Evolutionary conservation across 2,797 vertebrate species (phyloP).

Genomic region (Pampus argenteus): DNA sequence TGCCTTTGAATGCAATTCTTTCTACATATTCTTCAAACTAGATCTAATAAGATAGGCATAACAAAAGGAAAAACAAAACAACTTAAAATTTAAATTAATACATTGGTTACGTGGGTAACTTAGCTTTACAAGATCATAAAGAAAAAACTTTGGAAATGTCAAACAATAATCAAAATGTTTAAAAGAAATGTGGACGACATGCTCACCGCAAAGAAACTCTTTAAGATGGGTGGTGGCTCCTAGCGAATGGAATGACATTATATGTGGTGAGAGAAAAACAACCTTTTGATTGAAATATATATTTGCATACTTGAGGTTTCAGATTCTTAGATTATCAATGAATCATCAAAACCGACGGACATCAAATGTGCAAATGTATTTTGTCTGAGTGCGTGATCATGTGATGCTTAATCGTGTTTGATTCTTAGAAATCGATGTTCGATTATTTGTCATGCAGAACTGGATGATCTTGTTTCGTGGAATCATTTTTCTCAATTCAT

Average conservation of each 20-base stretch:
- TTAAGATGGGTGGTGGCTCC: constrained; percentile 72
- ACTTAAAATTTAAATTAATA: background rate
- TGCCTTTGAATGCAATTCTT: background rate
- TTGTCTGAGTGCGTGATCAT: constrained; percentile 23
- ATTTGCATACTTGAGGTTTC: background rate
- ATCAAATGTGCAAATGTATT: background rate
- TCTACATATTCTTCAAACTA: no score
- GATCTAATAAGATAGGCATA: no score
- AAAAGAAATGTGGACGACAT: constrained; percentile 20
- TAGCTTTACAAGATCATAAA: background rate
- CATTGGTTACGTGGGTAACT: background rate
- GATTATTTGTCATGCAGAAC: constrained; percentile 62
- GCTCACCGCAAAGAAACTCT: constrained; percentile 72
- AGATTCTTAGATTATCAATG: constrained; percentile 9
- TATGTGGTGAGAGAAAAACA: constrained; percentile 40
- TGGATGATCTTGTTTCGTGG: background rate
- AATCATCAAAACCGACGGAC: constrained; percentile 32
- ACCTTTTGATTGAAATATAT: background rate
- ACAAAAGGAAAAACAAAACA: background rate
- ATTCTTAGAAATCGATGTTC: constrained; percentile 37
- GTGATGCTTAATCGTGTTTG: constrained; percentile 30
- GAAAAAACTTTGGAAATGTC: background rate
- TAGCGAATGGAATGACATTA: constrained; percentile 60
- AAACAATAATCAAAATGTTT: background rate
- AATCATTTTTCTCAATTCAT: constrained; percentile 53